phyloP scores from a whole-genome alignment of 2,113 vertebrate species.

The Halcyon senegalensis region DNA sequence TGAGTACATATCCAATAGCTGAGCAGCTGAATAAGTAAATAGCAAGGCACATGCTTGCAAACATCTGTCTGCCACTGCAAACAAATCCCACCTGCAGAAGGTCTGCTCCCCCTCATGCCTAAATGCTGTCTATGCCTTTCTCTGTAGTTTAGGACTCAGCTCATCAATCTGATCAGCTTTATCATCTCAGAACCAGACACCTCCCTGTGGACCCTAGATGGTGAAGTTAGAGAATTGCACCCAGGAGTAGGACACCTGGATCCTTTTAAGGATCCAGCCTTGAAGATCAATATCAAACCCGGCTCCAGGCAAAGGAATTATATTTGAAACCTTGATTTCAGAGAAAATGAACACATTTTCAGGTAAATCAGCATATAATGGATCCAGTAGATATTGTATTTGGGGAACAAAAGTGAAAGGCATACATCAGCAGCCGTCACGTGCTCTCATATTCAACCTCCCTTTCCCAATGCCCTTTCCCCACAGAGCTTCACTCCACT shows the following conservation, averaged over 20 bases:
- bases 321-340: neutral
- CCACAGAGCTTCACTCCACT: constrained; percentile 13
- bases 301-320: neutral
- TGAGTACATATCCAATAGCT: neutral
- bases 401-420: neutral
- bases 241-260: neutral
- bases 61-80: neutral
- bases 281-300: neutral
- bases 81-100: neutral
- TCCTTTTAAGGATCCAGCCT: neutral
- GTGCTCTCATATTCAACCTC: neutral
- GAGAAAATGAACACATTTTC: constrained; percentile 51
- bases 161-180: neutral
- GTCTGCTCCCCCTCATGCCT: neutral
- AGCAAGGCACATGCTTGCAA: neutral
- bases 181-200: neutral
- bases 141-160: neutral
- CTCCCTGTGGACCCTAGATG: neutral
- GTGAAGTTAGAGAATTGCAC: neutral
- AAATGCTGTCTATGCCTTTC: neutral
- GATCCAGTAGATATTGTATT: constrained; percentile 5
- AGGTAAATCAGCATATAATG: constrained; percentile 53
- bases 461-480: neutral
- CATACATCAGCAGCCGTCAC: constrained; percentile 37
- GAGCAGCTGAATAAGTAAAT: neutral